These are phyloP conservation scores for Drosophila sucinea DNA, from an alignment of 1,140 invertebrate genomes.

Conservation along the genomic window DNA sequence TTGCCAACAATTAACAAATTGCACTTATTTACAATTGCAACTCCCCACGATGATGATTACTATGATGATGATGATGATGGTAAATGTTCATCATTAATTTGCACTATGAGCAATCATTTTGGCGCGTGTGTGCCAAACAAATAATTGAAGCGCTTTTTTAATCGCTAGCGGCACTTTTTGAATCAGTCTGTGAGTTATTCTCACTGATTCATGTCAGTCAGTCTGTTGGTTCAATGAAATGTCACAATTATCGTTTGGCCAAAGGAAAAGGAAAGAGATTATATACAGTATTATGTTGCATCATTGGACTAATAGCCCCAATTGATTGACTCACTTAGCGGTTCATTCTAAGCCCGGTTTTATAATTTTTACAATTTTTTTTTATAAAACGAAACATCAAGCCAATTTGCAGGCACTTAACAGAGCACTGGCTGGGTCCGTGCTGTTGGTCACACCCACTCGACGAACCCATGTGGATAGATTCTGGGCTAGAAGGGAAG, in stretches of 20 bases:
- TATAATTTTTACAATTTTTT: neutral
- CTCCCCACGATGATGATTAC: conserved; percentile 31
- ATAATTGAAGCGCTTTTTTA: conserved; percentile 61
- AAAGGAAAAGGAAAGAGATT: conserved; percentile 19
- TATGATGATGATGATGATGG: conserved; percentile 50
- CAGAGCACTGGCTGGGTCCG: conserved; percentile 19
- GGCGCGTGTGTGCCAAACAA: conserved; percentile 65
- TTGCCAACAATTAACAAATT: conserved; percentile 77
- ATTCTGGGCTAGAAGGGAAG: conserved; percentile 4
- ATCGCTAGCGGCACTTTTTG: conserved; percentile 37
- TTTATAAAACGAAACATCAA: neutral
- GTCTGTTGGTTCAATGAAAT: conserved; percentile 2
- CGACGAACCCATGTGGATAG: conserved; percentile 35
- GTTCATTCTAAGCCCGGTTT: conserved; percentile 55
- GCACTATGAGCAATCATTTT: conserved; percentile 72
- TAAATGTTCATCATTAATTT: conserved; percentile 76
- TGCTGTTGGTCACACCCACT: conserved; percentile 32
- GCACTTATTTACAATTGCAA: conserved; percentile 58
- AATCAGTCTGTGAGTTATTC: conserved; percentile 6
- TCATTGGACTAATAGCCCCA: conserved; percentile 9
- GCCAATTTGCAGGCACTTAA: conserved; percentile 65
- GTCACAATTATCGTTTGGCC: conserved; percentile 10
- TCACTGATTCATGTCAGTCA: conserved; percentile 64
- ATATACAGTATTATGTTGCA: neutral
- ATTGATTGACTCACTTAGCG: conserved; percentile 45